Evolutionary conservation across 2,113 vertebrate species (phyloP).

Genomic region (Toxotes chatareus): DNA sequence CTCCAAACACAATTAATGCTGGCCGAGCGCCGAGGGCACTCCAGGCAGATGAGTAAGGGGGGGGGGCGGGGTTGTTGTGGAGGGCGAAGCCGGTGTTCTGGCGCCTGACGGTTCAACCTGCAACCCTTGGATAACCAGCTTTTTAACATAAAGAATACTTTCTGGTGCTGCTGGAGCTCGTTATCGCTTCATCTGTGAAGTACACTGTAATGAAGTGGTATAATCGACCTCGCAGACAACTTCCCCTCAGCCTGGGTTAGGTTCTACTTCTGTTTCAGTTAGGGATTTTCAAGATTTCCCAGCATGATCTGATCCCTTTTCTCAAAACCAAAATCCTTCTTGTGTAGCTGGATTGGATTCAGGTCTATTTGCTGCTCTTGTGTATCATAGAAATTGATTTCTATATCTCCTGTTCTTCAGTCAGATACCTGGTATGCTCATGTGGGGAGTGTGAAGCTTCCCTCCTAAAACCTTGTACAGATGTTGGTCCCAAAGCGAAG

Average conservation of each 20-base stretch:
- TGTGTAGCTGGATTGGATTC: background rate
- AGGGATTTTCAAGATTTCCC: background rate
- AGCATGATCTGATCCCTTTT: background rate
- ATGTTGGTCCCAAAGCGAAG: too few relatives aligned
- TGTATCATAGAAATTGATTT: background rate
- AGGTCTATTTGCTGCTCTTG: background rate
- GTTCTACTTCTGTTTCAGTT: background rate
- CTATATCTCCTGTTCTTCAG: background rate
- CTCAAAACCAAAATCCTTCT: background rate
- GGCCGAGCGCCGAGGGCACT: slow-evolving; percentile 50
- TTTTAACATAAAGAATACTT: background rate
- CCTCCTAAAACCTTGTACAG: too few relatives aligned
- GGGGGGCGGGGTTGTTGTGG: slow-evolving; percentile 22
- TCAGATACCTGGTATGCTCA: background rate
- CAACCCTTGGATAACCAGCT: slow-evolving; percentile 5
- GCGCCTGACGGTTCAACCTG: slow-evolving; percentile 42
- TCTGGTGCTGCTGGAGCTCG: background rate
- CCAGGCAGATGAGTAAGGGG: slow-evolving; percentile 47
- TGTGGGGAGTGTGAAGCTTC: background rate
- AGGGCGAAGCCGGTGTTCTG: slow-evolving; percentile 23
- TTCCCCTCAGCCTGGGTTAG: background rate
- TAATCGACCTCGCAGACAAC: background rate
- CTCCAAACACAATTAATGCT: slow-evolving; percentile 63
- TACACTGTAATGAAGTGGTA: background rate
- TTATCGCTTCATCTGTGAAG: background rate